Evolutionary conservation across 2,113 vertebrate genomes (phyloP), one percentile per base, ranked within the genome.

Genomic region (Dasyurus viverrinus): DNA sequence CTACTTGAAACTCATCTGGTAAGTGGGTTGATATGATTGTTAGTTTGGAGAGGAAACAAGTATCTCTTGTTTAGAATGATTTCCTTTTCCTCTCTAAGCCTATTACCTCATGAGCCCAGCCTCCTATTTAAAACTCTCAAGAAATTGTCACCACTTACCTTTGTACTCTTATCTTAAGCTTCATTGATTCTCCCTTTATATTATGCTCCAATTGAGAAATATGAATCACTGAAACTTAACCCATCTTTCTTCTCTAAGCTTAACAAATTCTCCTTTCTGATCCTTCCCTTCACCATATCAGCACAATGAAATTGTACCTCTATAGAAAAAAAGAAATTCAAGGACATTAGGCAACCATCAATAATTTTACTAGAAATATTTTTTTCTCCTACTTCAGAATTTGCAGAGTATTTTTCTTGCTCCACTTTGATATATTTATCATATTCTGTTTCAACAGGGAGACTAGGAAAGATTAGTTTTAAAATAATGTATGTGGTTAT

Each of bases 311-410:
- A n/a, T 36, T 6, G 36, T 76, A n/a, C 1, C 4, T 76, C 6
- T 76, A 76, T 76, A 4, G 30, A 76, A 76, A n/a, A 1, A n/a
- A 1, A 30, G 19, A 48, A 48, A n/a, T n/a, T 76, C 30, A n/a
- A n/a, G 4, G 36, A n/a, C 11, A 3, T 1, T 1, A 68, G 30
- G 4, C 2, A 3, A 3, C 12, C 12, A n/a, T n/a, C 30, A 68
- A 4, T 76, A 6, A 76, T 16, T 5, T 76, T n/a, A 0, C 5
- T 76, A 19, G 30, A 76, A n/a, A 76, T 76, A 14, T 19, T 76
- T 68, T 10, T 57, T 76, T 76, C 7, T 48, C n/a, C 60, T 76
- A n/a, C 36, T 26, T n/a, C 30, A 76, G 16, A 76, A n/a, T 1
- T 76, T 19, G 0, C 60, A n/a, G 30, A 76, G 36, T 12, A 76